Evolutionary conservation across 2,113 vertebrate genomes (phyloP).

Genomic region (Platanista minor): DNA sequence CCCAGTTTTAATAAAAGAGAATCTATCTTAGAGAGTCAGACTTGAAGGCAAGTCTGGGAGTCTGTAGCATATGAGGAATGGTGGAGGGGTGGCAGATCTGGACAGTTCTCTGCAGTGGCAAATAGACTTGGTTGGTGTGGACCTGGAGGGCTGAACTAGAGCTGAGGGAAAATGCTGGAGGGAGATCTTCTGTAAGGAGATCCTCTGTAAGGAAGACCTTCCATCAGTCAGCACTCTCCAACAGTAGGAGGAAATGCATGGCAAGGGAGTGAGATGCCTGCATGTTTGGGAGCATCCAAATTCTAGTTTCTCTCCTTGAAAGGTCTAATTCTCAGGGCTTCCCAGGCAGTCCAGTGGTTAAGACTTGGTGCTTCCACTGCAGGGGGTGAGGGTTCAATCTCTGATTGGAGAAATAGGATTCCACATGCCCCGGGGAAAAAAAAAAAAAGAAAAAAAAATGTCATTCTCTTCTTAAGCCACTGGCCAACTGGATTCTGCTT

Average conservation of each 20-base stretch:
- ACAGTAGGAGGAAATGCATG: neutral
- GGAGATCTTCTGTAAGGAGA: neutral
- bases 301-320: neutral
- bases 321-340: neutral
- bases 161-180: neutral
- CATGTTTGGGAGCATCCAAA: neutral
- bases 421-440: accelerated
- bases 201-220: neutral
- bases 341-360: too few species aligned
- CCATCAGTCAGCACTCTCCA: neutral
- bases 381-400: too few species aligned
- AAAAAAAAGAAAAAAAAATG: neutral
- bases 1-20: neutral
- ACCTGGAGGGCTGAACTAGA: neutral
- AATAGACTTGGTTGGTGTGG: neutral
- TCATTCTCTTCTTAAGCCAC: neutral
- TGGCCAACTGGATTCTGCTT: neutral
- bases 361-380: too few species aligned
- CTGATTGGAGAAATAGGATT: too few species aligned
- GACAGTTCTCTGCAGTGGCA: neutral
- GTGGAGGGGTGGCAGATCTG: neutral
- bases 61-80: neutral
- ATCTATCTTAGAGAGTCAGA: neutral
- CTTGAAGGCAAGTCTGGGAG: neutral
- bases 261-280: neutral